A percentile compares a stretch with the other conserved stretches of the same genome.
Evolutionary conservation across 2,888 invertebrate genomes (phyloP).

Genomic region (Pterostichus niger): DNA sequence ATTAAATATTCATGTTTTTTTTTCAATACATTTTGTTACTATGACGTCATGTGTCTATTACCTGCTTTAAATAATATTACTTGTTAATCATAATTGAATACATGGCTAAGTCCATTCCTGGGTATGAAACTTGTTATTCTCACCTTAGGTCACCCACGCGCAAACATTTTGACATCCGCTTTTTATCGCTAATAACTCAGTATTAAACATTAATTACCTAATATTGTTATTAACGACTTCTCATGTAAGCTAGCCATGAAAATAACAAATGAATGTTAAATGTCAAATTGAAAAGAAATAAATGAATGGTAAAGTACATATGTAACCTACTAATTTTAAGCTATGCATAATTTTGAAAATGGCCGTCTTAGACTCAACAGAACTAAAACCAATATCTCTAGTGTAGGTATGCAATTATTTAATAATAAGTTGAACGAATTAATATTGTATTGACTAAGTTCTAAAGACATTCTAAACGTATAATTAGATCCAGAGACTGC

Average conservation of each 20-base stretch:
- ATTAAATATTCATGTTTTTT: not conserved
- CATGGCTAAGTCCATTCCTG: not conserved
- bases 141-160: slow-evolving; percentile 30
- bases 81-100: not conserved
- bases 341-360: slow-evolving; percentile 28
- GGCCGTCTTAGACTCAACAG: not conserved
- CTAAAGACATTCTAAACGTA: slow-evolving; percentile 7
- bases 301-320: slow-evolving; percentile 9
- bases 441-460: slow-evolving; percentile 38
- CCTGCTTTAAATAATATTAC: not conserved
- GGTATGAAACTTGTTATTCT: slow-evolving; percentile 29
- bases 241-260: slow-evolving; percentile 30
- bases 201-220: slow-evolving; percentile 40
- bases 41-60: not conserved
- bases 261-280: slow-evolving; percentile 46
- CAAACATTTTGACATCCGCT: slow-evolving; percentile 40
- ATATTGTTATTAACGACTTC: slow-evolving; percentile 40
- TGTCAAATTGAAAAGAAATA: slow-evolving; percentile 29
- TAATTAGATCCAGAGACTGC: slow-evolving; percentile 35
- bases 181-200: slow-evolving; percentile 3
- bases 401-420: slow-evolving; percentile 25
- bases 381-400: slow-evolving; percentile 4
- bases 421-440: slow-evolving; percentile 17
- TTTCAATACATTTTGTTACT: not conserved
- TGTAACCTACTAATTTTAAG: slow-evolving; percentile 29